Base-by-base conservation (phyloP, 2,888 invertebrate genomes). In the Parthenolecanium corni region DNA sequence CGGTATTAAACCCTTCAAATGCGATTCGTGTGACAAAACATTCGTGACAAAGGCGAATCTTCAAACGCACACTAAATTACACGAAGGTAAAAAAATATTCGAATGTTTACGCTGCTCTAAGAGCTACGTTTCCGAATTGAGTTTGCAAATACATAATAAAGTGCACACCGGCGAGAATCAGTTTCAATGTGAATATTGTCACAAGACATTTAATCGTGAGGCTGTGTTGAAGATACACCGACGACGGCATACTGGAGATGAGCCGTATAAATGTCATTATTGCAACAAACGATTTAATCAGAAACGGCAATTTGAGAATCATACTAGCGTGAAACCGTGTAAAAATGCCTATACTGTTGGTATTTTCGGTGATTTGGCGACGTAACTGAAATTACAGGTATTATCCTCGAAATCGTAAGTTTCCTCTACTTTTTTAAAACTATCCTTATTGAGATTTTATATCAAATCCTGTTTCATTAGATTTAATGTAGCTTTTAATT, bases 231-330 rank as follows among this genome's bases (percentile, higher is more conserved):
- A 52, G 42, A 62, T 62, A 25, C 62, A 62, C 24, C 20, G 53
- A 20, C 40, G 62, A 31, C 25, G 62, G 44, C 62, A 62, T 31
- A 62, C 62, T 40, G 62, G 62, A 9, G 62, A 62, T 16, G 62
- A 62, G 44, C 62, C 62, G 25, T 62, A 62, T 42, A 62, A 62
- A 31, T 62, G 62, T 20, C 38, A 62, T 44, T 62, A 62, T 42
- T 62, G 62, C 42, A 52, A 62, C 11, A 62, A 62, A 46, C 52
- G 52, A 52, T 62, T 62, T n/a, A 62, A 62, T 62, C 62, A 62
- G 42, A 62, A 62, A 44, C 14, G 62, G 44, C 62, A 62, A 31
- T 62, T 40, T 40, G 62, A 62, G 44, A 62, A 62, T 62, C 62
- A 62, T 31, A 62, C 62, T 14, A 62, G 62, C 31, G 62, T 62